phyloP scores from a whole-genome alignment of 2,888 invertebrate genomes.

The Craniophora ligustri region DNA sequence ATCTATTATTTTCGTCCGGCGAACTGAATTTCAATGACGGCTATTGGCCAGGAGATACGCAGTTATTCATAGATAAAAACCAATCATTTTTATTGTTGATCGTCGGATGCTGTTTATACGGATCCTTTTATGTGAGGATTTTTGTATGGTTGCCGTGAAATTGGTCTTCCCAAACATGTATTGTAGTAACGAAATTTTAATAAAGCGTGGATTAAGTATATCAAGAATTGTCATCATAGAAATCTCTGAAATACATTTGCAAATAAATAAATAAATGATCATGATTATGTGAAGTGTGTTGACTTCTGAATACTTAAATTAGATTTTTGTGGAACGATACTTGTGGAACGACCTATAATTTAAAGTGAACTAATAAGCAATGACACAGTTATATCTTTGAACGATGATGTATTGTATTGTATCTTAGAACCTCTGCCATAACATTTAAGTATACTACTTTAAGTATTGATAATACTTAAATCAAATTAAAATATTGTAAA shows the following conservation, averaged over 20 bases:
- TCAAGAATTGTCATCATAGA: background rate
- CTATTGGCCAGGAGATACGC: conserved; percentile 39
- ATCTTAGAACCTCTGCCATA: too few relatives aligned
- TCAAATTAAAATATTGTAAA: background rate
- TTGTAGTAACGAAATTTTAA: conserved; percentile 21
- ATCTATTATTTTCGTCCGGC: conserved; percentile 68
- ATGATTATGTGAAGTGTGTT: too few relatives aligned
- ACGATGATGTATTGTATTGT: too few relatives aligned
- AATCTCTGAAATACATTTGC: too few relatives aligned
- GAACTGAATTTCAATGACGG: conserved; percentile 61
- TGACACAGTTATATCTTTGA: too few relatives aligned
- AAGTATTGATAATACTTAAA: background rate
- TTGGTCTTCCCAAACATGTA: conserved; percentile 10
- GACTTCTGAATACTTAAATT: too few relatives aligned
- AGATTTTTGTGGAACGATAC: too few relatives aligned
- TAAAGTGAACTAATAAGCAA: too few relatives aligned
- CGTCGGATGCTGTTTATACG: conserved; percentile 23
- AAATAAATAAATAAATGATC: too few relatives aligned
- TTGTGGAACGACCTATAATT: too few relatives aligned
- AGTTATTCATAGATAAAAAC: conserved; percentile 50
- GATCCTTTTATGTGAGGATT: conserved; percentile 25
- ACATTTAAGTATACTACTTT: too few relatives aligned
- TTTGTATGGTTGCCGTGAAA: conserved; percentile 8
- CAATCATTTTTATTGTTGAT: conserved; percentile 49
- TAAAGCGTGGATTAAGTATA: conserved; percentile 22